A percentile compares a stretch with the other conserved stretches of the same genome.
Evolutionary conservation across 2,113 vertebrate genomes (phyloP).

Genomic region (Saguinus imperator): DNA sequence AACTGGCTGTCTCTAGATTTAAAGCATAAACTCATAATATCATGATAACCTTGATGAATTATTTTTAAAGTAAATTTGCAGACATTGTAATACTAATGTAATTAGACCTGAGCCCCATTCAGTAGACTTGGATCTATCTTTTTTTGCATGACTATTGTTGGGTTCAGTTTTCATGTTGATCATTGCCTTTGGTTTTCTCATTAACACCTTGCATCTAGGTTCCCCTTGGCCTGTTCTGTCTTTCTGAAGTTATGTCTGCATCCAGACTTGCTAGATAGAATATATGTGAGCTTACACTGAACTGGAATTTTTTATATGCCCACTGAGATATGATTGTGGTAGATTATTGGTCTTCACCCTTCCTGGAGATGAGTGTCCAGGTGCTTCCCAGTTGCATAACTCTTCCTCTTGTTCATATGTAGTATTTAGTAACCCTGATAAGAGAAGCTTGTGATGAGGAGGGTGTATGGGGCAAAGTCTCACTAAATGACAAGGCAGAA

Average conservation of each 20-base stretch:
- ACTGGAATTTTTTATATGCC: background rate
- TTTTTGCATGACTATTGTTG: background rate
- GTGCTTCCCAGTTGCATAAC: background rate
- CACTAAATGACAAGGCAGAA: background rate
- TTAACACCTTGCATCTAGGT: background rate
- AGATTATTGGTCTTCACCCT: background rate
- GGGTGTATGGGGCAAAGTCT: background rate
- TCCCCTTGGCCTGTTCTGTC: background rate
- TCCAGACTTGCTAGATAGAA: background rate
- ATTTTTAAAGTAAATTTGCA: background rate
- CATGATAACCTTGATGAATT: background rate
- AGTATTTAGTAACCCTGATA: background rate
- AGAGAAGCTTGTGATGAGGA: background rate
- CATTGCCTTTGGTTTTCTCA: background rate
- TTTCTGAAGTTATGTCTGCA: background rate
- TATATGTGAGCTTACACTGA: background rate
- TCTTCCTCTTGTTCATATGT: background rate
- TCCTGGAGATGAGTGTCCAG: background rate
- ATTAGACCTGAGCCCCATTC: background rate
- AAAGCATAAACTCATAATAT: background rate
- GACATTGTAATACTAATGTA: background rate
- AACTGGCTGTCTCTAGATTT: background rate
- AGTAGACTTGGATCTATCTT: background rate
- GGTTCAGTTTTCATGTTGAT: background rate
- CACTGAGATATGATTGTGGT: background rate